These are phyloP conservation scores for Siderastrea radians DNA, from an alignment of 92 coral and sea anemone species.

Conservation along the genomic window DNA sequence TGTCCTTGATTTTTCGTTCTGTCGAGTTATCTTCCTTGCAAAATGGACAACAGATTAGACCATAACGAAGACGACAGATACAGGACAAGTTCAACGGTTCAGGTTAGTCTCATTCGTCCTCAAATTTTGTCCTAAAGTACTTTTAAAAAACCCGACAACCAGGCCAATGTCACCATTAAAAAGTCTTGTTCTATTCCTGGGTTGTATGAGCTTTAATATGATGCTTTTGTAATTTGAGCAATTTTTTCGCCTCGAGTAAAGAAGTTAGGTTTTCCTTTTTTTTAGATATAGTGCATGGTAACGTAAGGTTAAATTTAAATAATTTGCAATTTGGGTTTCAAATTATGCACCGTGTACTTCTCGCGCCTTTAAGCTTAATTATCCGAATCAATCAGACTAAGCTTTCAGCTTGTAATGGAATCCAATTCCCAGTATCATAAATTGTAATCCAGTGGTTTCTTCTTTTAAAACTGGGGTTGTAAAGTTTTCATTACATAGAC, in stretches of 20 bases:
- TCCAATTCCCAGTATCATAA: too few relatives aligned
- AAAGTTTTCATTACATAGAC: too few relatives aligned
- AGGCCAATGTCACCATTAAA: background rate
- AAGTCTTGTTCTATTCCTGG: background rate
- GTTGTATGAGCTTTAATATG: too few relatives aligned
- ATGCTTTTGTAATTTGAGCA: background rate
- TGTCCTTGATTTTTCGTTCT: background rate
- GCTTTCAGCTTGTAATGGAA: background rate
- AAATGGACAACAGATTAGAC: slow-evolving; percentile 51
- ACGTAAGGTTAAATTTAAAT: too few relatives aligned
- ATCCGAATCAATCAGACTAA: too few relatives aligned
- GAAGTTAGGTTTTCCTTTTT: background rate
- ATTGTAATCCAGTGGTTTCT: too few relatives aligned
- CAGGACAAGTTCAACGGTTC: slow-evolving; percentile 39
- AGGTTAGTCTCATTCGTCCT: slow-evolving; percentile 1
- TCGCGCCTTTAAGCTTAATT: too few relatives aligned
- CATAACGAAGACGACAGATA: slow-evolving; percentile 48
- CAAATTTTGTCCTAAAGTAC: background rate
- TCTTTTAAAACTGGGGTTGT: too few relatives aligned
- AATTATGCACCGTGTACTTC: too few relatives aligned
- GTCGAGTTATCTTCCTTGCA: background rate
- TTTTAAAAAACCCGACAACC: background rate
- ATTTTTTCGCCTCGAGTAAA: background rate
- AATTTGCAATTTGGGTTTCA: too few relatives aligned
- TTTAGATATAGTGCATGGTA: too few relatives aligned